phyloP scores from a whole-genome alignment of 37 sponge, comb jelly and placozoan species.

The Ephydatia muelleri region DNA sequence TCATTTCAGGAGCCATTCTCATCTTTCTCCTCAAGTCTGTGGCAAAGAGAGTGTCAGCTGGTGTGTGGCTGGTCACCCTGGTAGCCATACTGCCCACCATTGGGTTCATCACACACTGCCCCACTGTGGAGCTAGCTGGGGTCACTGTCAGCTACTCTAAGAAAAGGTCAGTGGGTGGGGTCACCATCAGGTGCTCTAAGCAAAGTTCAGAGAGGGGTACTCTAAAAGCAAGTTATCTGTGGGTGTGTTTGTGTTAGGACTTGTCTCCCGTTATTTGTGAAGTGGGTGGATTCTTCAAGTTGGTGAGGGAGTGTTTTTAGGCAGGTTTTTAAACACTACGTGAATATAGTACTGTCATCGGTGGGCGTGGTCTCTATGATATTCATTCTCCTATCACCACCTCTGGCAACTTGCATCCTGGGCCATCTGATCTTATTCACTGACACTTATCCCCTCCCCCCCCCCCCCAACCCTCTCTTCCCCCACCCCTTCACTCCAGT shows the following conservation, averaged over 20 bases:
- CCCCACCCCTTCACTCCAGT: background rate
- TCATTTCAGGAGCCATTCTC: slow-evolving; percentile 13
- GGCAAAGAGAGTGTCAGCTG: slow-evolving; percentile 10
- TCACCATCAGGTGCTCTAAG: background rate
- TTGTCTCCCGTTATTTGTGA: no score
- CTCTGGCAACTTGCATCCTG: no score
- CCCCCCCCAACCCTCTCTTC: background rate
- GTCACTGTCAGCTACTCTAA: slow-evolving; percentile 3
- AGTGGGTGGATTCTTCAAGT: no score
- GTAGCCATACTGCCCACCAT: slow-evolving; percentile 4
- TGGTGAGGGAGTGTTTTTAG: no score
- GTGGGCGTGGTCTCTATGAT: no score
- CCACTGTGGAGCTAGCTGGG: slow-evolving; percentile 34
- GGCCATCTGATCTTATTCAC: no score
- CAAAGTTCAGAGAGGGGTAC: no score
- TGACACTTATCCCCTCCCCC: background rate
- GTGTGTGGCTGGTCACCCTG: background rate
- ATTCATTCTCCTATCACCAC: no score
- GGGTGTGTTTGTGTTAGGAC: no score
- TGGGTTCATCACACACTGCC: slow-evolving; percentile 41
- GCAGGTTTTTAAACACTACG: no score
- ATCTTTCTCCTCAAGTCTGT: slow-evolving; percentile 2
- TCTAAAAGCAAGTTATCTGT: background rate
- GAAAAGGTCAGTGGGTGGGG: background rate
- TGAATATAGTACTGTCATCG: no score